phyloP scores from a whole-genome alignment of 2,113 vertebrate species.

The Ovis aries region ARS-UI_Ramb_v3.0 NC_056080.1:9395001-9395500 shows the following conservation, averaged over 20 bases:
- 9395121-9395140: neutral
- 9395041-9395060: neutral
- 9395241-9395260: neutral
- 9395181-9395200: neutral
- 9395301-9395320: neutral
- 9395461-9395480: constrained; percentile 58
- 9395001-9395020: neutral
- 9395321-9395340: constrained; percentile 27
- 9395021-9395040: neutral
- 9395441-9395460: constrained; percentile 71
- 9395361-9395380: constrained; percentile 55
- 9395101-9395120: neutral
- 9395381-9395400: constrained; percentile 54
- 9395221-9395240: constrained; percentile 7
- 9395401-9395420: constrained; percentile 15
- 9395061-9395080: neutral
- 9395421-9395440: constrained; percentile 55
- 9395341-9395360: constrained; percentile 48
- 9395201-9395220: neutral
- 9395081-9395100: neutral
- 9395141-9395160: neutral
- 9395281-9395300: neutral
- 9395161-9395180: neutral
- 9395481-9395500: constrained; percentile 66
- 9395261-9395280: neutral